Evolutionary conservation across 2,888 invertebrate species (phyloP).

Genomic region (Erannis defoliaria): DNA sequence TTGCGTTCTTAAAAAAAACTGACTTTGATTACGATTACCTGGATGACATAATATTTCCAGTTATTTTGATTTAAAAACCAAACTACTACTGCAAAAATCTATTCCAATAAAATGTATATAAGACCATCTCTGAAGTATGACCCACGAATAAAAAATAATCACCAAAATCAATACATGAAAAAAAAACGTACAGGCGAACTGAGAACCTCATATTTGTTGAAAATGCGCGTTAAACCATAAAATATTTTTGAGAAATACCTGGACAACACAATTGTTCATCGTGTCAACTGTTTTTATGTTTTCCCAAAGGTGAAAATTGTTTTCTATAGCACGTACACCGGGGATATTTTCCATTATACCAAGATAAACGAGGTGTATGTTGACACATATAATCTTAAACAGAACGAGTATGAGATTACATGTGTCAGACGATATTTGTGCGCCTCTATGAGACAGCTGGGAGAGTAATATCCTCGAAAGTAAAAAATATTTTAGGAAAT

Average conservation of each 20-base stretch:
- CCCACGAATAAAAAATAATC: no score
- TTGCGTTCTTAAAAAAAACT: no score
- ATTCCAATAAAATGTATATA: no score
- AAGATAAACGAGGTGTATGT: constrained; percentile 73
- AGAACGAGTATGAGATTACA: constrained; percentile 74
- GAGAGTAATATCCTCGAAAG: constrained; percentile 37
- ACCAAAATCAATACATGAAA: no score
- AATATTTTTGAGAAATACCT: constrained; percentile 3
- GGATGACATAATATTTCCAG: no score
- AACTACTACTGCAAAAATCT: no score
- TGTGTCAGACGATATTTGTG: constrained; percentile 68
- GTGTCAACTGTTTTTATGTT: constrained; percentile 40
- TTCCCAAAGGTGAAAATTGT: constrained; percentile 55
- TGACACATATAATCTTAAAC: constrained; percentile 78
- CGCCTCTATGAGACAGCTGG: constrained; percentile 42
- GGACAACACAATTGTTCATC: not conserved
- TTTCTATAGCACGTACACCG: constrained; percentile 55
- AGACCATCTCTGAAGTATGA: no score
- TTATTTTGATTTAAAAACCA: no score
- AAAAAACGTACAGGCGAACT: no score
- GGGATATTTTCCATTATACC: constrained; percentile 68
- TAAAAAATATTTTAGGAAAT: constrained; percentile 33
- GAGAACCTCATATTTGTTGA: no score
- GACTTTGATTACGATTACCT: no score
- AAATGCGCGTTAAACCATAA: not conserved